phyloP scores from a whole-genome alignment of 2,113 vertebrate genomes.

The Lepus europaeus region DNA sequence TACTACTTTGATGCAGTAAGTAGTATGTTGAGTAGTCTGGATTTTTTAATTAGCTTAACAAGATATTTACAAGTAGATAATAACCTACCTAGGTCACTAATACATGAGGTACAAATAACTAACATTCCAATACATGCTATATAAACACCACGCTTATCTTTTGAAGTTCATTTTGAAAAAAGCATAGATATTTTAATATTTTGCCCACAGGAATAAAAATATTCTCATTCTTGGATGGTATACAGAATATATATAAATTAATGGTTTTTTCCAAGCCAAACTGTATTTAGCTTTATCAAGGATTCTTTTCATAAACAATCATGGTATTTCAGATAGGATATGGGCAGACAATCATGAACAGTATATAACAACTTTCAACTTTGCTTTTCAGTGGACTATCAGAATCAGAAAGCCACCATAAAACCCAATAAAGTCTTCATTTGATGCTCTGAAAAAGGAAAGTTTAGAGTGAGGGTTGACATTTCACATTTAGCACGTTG shows the following conservation, averaged over 20 bases:
- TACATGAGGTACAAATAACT: neutral
- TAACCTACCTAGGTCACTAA: conserved; percentile 50
- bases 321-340: too few species aligned
- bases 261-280: neutral
- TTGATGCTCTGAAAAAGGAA: too few species aligned
- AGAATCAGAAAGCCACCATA: too few species aligned
- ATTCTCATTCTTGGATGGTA: neutral
- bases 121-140: neutral
- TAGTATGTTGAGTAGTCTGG: conserved; percentile 1
- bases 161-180: conserved; percentile 18
- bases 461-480: too few species aligned
- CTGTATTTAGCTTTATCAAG: too few species aligned
- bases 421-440: too few species aligned
- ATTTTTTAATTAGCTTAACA: conserved; percentile 44
- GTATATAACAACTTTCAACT: too few species aligned
- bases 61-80: conserved; percentile 51
- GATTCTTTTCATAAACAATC: too few species aligned
- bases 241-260: conserved; percentile 18
- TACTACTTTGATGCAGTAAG: conserved; percentile 56
- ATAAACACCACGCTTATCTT: conserved; percentile 48
- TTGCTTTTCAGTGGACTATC: too few species aligned
- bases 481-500: too few species aligned
- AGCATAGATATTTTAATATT: conserved; percentile 18
- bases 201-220: conserved; percentile 48
- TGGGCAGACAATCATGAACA: too few species aligned